A percentile compares a stretch with the other conserved stretches of the same genome.
These are phyloP conservation scores for Hydrozoanthus gracilis DNA, from an alignment of 92 coral and sea anemone species.

Conservation along the genomic window DNA sequence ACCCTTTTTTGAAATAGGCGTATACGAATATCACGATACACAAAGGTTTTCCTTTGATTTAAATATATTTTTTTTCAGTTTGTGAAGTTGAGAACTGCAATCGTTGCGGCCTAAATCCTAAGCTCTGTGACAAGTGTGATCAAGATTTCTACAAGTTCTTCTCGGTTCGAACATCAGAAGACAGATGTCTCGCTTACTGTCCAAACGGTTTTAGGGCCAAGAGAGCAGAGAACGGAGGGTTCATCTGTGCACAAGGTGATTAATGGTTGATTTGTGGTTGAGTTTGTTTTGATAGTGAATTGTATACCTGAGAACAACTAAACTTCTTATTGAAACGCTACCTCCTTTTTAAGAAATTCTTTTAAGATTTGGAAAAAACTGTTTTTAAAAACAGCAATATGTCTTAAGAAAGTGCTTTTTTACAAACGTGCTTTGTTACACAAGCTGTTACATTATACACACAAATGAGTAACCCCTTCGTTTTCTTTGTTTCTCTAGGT, in stretches of 20 bases:
- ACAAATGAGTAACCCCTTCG: too few relatives aligned
- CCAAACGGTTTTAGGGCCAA: conserved; percentile 32
- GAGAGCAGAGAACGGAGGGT: conserved; percentile 40
- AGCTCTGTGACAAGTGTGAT: conserved; percentile 33
- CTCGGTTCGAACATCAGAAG: conserved; percentile 12
- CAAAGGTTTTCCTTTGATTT: not conserved
- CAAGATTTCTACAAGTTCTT: conserved; percentile 40
- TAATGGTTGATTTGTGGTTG: too few relatives aligned
- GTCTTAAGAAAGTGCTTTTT: too few relatives aligned
- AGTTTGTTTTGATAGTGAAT: too few relatives aligned
- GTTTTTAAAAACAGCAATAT: too few relatives aligned
- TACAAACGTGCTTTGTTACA: too few relatives aligned
- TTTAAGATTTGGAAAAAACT: too few relatives aligned
- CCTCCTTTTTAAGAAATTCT: too few relatives aligned
- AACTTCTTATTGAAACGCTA: not conserved
- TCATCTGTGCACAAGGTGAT: conserved; percentile 31
- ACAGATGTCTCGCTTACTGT: conserved; percentile 29
- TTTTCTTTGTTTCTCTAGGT: not conserved
- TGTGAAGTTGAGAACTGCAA: conserved; percentile 35
- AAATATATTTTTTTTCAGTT: not conserved
- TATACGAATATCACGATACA: not conserved
- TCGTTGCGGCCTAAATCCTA: conserved; percentile 35
- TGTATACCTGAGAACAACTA: too few relatives aligned
- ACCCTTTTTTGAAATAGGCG: too few relatives aligned
- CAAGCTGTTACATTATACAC: too few relatives aligned